Evolutionary conservation across 1,140 invertebrate species (phyloP), one percentile per base, ranked within the genome.

Genomic region (Mycetomoellerius zeteki): DNA sequence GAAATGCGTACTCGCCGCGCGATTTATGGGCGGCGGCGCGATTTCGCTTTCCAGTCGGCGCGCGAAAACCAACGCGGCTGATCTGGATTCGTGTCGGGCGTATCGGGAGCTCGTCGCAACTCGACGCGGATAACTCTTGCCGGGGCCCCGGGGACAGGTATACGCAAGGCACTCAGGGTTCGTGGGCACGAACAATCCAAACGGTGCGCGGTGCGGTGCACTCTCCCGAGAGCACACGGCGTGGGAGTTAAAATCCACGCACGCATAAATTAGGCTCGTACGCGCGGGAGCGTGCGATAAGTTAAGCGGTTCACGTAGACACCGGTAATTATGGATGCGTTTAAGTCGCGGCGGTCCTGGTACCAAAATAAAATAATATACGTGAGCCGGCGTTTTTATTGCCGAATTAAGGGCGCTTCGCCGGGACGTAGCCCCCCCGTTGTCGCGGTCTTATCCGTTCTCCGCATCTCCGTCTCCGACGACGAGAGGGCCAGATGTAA

Each of bases 291-390:
- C 89, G 86, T 77, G 90, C 89, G 92, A 94, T 94, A 93, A 94
- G 92, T 94, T 94, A 94, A 94, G 92, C 94, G 88, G 89, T 95
- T 94, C 94, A 95, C 94, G 94, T 95, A 95, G 89, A 91, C 89
- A 87, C 89, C 90, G 93, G 93, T 95, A 95, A 95, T 95, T 95
- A 94, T 95, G 94, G 94, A 95, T 95, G 94, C 94, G 94, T 95
- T 95, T 95, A 95, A 95, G 94, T 91, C 92, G 92, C 93, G 91
- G 92, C 92, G 94, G 93, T 95, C 94, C 94, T 91, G 94, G 94
- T 94, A 95, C 94, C 93, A 92, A 93, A 95, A 94, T 94, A 95
- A 95, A 95, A 95, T 94, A 95, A 94, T 94, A 94, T 95, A 95
- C 94, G 94, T 95, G 94, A 94, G 93, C 91, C 92, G 92, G 89